A percentile compares a stretch with the other conserved stretches of the same genome.
Conservation (phyloP, 2,797 vertebrate species). For the Delichon dasypus region DNA sequence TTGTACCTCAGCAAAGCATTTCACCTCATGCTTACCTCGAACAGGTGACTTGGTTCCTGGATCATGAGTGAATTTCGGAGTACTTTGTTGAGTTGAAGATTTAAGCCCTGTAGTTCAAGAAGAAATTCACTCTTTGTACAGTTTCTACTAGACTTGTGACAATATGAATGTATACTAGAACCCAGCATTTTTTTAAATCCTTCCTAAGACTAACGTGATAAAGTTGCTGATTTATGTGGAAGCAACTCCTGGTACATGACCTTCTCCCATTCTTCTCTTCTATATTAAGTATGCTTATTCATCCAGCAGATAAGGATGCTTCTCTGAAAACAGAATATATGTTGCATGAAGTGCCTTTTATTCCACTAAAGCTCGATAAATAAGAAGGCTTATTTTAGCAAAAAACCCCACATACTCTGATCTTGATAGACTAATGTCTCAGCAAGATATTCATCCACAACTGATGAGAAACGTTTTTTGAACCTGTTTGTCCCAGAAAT, state of each 20-base stretch:
- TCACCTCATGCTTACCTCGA: neutral
- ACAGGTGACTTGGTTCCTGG: fast-evolving
- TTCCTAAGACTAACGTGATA: neutral
- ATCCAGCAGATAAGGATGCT: neutral
- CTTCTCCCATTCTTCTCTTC: neutral
- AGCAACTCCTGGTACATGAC: neutral
- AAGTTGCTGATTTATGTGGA: neutral
- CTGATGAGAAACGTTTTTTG: neutral
- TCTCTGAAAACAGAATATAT: neutral
- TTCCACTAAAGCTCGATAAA: neutral
- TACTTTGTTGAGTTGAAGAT: neutral
- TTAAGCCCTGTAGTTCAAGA: neutral
- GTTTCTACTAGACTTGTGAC: neutral
- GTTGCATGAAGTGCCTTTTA: neutral
- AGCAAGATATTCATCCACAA: neutral
- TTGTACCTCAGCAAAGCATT: neutral
- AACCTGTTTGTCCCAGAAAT: neutral
- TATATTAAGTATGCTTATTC: neutral
- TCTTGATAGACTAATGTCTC: neutral
- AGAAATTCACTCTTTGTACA: neutral
- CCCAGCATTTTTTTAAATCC: neutral
- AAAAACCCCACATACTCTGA: neutral
- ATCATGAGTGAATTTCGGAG: neutral
- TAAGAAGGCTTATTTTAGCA: neutral
- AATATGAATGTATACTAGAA: neutral